Evolutionary conservation across 2,888 invertebrate genomes (phyloP).

Genomic region (Pemphredon lugubris): DNA sequence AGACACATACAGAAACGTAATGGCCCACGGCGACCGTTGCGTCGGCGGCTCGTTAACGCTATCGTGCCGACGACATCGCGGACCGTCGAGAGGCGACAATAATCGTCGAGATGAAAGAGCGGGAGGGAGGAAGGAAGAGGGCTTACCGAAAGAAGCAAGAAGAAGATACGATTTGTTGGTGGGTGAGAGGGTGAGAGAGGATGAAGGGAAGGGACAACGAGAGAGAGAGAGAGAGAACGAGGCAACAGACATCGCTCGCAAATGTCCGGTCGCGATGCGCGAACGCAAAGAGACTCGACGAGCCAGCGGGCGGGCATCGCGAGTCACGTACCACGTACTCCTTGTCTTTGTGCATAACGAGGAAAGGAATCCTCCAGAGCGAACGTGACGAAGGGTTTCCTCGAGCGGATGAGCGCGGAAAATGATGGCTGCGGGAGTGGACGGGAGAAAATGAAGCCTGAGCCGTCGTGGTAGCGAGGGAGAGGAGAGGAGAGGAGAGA

Average conservation of each 20-base stretch:
- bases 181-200: neutral
- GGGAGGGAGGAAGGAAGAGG: too few relatives aligned
- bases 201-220: neutral
- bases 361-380: conserved; percentile 57
- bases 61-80: conserved; percentile 16
- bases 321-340: neutral
- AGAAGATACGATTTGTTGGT: too few relatives aligned
- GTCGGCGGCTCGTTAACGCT: conserved; percentile 30
- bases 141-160: conserved; percentile 2
- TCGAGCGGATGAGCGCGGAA: conserved; percentile 20
- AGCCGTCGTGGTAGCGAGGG: too few relatives aligned
- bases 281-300: conserved; percentile 42
- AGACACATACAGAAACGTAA: neutral
- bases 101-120: conserved; percentile 30
- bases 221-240: too few relatives aligned
- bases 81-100: conserved; percentile 28
- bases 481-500: neutral
- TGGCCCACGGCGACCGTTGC: conserved; percentile 11
- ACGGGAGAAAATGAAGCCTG: conserved; percentile 16
- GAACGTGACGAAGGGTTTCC: conserved; percentile 56
- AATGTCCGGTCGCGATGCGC: conserved; percentile 26
- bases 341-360: conserved; percentile 53
- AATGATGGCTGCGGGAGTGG: neutral
- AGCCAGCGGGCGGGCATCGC: conserved; percentile 11
- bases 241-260: conserved; percentile 8